phyloP scores from a whole-genome alignment of 2,888 invertebrate genomes.

The Euproctis similis region DNA sequence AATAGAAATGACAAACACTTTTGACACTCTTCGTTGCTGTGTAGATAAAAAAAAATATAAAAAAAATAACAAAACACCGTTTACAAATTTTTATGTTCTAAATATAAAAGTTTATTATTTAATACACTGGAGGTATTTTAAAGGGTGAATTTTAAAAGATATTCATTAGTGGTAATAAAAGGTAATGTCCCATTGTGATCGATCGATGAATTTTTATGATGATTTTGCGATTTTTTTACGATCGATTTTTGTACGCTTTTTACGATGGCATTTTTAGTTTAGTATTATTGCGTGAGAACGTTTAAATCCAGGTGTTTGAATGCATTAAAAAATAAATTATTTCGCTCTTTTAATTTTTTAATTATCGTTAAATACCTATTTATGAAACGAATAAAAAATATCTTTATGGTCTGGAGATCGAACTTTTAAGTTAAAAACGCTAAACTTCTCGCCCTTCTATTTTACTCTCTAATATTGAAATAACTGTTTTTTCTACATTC shows the following conservation, averaged over 20 bases:
- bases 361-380: no score
- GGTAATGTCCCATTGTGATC: slow-evolving; percentile 63
- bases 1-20: slow-evolving; percentile 55
- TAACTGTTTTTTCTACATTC: no score
- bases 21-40: slow-evolving; percentile 44
- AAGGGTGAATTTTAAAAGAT: slow-evolving; percentile 39
- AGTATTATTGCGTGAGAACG: slow-evolving; percentile 56
- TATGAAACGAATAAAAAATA: no score
- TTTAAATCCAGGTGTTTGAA: slow-evolving; percentile 33
- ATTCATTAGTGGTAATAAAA: slow-evolving; percentile 71
- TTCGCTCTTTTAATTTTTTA: no score
- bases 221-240: slow-evolving; percentile 70
- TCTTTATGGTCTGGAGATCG: no score
- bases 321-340: slow-evolving; percentile 8
- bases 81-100: slow-evolving; percentile 68
- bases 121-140: slow-evolving; percentile 46
- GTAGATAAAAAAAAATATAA: slow-evolving; percentile 17
- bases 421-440: no score
- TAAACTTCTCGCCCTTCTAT: no score
- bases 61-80: slow-evolving; percentile 42
- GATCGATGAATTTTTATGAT: slow-evolving; percentile 64
- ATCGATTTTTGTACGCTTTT: slow-evolving; percentile 51
- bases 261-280: slow-evolving; percentile 49
- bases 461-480: no score
- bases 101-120: slow-evolving; percentile 63